phyloP scores from a whole-genome alignment of 2,888 invertebrate genomes.

The Eudasyphora cyanicolor region DNA sequence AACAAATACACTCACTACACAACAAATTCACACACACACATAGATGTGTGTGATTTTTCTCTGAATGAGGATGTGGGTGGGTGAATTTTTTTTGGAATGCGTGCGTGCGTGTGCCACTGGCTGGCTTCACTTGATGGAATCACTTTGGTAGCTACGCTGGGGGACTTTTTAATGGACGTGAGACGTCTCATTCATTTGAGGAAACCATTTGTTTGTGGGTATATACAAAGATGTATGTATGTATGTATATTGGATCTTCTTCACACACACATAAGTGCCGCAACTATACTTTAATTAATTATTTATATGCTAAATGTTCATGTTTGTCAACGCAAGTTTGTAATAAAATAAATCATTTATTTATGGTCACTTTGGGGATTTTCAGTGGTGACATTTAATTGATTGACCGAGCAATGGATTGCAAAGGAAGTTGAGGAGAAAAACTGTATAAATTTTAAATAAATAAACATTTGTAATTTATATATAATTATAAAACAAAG shows the following conservation, averaged over 20 bases:
- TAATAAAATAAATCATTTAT: background rate
- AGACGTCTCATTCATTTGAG: background rate
- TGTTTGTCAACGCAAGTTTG: constrained; percentile 26
- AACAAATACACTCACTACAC: background rate
- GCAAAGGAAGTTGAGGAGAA: no score
- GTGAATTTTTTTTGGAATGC: constrained; percentile 9
- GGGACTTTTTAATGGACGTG: background rate
- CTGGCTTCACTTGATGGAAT: background rate
- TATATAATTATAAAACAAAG: no score
- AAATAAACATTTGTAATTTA: no score
- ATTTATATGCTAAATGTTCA: constrained; percentile 10
- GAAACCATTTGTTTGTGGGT: background rate
- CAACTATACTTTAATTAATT: no score
- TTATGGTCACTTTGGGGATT: constrained; percentile 33
- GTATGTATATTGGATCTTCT: no score
- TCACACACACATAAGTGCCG: no score
- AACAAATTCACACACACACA: background rate
- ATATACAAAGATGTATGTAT: background rate
- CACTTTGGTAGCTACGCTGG: no score
- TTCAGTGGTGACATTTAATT: constrained; percentile 21
- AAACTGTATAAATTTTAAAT: no score
- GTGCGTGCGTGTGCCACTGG: background rate
- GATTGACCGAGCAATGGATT: no score
- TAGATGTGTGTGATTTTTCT: no score
- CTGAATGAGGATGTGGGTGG: background rate